These are phyloP conservation scores for Buceros bicornis DNA, from an alignment of 2,797 vertebrate species.

Conservation along the genomic window DNA sequence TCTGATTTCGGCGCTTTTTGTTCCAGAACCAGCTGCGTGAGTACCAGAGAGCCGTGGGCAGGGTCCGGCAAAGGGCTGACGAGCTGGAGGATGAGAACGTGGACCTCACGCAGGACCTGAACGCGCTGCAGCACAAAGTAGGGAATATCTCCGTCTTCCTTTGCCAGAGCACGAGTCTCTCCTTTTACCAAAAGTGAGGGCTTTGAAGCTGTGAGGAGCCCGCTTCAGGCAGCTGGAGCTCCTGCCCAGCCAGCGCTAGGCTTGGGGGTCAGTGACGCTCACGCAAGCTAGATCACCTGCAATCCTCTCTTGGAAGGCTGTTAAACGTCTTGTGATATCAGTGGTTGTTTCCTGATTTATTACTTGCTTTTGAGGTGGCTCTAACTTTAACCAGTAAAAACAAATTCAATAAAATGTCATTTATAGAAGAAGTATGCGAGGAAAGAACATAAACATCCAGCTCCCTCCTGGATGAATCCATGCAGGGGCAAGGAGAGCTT, in stretches of 20 bases:
- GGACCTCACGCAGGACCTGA: slow-evolving; percentile 81
- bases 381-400: background rate
- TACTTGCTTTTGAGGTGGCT: background rate
- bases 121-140: slow-evolving; percentile 85
- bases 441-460: background rate
- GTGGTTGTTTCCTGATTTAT: background rate
- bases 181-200: background rate
- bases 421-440: background rate
- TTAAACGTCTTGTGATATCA: background rate
- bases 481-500: background rate
- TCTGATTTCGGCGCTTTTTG: background rate
- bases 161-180: background rate
- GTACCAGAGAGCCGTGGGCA: slow-evolving; percentile 79
- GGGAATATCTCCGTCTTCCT: background rate
- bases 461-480: background rate
- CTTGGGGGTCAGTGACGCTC: background rate
- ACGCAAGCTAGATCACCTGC: background rate
- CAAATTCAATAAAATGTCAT: background rate
- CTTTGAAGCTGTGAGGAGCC: background rate
- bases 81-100: slow-evolving; percentile 84
- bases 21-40: slow-evolving; percentile 81
- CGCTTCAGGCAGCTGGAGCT: background rate
- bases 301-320: background rate
- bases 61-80: slow-evolving; percentile 76
- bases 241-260: background rate